Evolutionary conservation across 2,888 invertebrate genomes (phyloP), one percentile per base, ranked within the genome.

Genomic region (Pseudoips prasinana): DNA sequence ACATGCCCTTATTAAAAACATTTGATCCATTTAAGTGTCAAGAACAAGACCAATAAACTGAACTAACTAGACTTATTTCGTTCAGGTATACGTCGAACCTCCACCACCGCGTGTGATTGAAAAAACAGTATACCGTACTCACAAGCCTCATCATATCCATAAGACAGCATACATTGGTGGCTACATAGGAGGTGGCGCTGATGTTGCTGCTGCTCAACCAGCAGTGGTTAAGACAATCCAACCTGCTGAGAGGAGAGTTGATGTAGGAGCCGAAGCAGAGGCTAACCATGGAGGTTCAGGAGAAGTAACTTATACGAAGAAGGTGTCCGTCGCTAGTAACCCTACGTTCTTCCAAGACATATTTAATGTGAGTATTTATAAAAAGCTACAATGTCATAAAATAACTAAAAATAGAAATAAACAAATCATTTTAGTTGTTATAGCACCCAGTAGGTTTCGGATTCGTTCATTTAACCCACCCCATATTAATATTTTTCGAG

Each of bases 301-400:
- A 1, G 62, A 68, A 22, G 60, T 68, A 18, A 63, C 70, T 1
- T 75, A 62, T 47, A 79, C 53, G 20, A 81, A 75, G 46, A 69
- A 68, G 59, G 67, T 77, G 1, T 66, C 72, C 1, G 49, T 67
- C 17, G 71, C 75, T 31, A 73, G 62, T 24, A 83, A 77, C 33
- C 83, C 86, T 0, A 74, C 80, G n/a, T 83, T 92, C 34, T 91
- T 91, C 53, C 85, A 89, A 24, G 92, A 92, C 55, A 90, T 92
- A 39, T 92, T 92, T 47, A 92, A 92, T 64, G 92, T 92, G 66
- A 89, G 91, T 84, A 28, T 5, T 17, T 32, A 3, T 18, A 5
- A 5, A n/a, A n/a, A n/a, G n/a, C n/a, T n/a, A n/a, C n/a, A n/a
- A n/a, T n/a, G n/a, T n/a, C n/a, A n/a, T n/a, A 18, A 18, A 6